A percentile compares a stretch with the other conserved stretches of the same genome.
Conservation (phyloP, 2,113 vertebrate genomes). For the Corvus cornix region DNA sequence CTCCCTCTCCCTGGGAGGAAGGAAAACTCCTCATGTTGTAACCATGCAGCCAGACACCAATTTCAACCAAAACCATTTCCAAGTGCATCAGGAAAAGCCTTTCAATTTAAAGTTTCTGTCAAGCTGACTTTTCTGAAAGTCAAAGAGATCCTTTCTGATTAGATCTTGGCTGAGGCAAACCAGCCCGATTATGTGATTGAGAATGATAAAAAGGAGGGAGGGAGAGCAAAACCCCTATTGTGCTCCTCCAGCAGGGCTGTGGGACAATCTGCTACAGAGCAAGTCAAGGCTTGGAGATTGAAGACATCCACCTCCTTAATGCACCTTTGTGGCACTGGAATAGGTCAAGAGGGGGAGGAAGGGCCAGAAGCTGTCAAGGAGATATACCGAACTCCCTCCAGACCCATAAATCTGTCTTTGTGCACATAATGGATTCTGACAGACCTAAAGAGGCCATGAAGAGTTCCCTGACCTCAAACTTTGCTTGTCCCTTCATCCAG, state of each 20-base stretch:
- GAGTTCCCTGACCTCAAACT: not conserved
- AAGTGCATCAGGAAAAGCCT: not conserved
- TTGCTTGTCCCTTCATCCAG: not conserved
- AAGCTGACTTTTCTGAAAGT: conserved; percentile 62
- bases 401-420: not conserved
- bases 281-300: not conserved
- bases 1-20: not conserved
- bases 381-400: not conserved
- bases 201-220: not conserved
- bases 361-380: not conserved
- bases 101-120: conserved; percentile 52
- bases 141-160: conserved; percentile 58
- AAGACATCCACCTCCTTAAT: not conserved
- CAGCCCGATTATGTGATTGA: not conserved
- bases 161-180: conserved; percentile 54
- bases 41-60: not conserved
- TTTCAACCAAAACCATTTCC: not conserved
- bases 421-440: not conserved
- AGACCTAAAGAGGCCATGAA: not conserved
- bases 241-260: not conserved
- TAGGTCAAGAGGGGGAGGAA: not conserved
- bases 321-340: not conserved
- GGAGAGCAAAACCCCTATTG: not conserved
- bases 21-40: not conserved
- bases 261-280: not conserved